phyloP scores from a whole-genome alignment of 2,113 vertebrate species.

The Rafetus swinhoei region DNA sequence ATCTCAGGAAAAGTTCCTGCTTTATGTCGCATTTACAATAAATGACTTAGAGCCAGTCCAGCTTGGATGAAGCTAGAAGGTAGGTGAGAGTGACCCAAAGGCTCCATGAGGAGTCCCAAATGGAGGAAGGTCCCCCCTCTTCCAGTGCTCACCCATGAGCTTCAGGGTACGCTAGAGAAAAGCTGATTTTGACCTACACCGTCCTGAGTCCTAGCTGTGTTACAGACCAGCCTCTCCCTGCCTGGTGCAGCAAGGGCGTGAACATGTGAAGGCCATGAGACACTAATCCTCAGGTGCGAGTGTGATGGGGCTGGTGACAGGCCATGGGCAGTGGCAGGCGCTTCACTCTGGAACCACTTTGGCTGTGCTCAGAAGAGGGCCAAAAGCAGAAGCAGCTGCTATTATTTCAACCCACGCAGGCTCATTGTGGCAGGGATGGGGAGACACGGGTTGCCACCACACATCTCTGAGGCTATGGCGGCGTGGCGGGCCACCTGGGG shows the following conservation, averaged over 20 bases:
- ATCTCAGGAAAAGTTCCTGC: fast-evolving
- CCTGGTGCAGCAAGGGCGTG: not conserved
- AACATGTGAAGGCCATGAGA: not conserved
- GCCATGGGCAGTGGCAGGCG: no score
- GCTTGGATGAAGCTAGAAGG: not conserved
- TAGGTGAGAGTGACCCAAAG: not conserved
- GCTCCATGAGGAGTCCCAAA: not conserved
- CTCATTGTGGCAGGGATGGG: no score
- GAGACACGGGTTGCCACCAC: not conserved
- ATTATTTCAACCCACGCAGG: not conserved
- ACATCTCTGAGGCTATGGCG: not conserved
- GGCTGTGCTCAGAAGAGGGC: not conserved
- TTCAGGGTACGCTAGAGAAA: not conserved
- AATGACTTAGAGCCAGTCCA: not conserved
- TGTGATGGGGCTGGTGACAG: no score
- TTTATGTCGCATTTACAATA: not conserved
- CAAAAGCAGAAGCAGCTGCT: not conserved
- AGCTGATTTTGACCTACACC: not conserved
- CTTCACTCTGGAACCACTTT: not conserved
- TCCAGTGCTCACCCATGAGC: not conserved
- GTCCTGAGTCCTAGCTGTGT: not conserved
- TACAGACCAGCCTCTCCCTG: not conserved
- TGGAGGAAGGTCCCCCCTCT: not conserved
- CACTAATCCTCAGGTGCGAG: not conserved
- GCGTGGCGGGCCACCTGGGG: not conserved